Percentiles rank a stretch among this genome's conserved stretches.
These are phyloP conservation scores for Steinernema khuongi DNA, from an alignment of 1,140 invertebrate species.

Conservation along the genomic window DNA sequence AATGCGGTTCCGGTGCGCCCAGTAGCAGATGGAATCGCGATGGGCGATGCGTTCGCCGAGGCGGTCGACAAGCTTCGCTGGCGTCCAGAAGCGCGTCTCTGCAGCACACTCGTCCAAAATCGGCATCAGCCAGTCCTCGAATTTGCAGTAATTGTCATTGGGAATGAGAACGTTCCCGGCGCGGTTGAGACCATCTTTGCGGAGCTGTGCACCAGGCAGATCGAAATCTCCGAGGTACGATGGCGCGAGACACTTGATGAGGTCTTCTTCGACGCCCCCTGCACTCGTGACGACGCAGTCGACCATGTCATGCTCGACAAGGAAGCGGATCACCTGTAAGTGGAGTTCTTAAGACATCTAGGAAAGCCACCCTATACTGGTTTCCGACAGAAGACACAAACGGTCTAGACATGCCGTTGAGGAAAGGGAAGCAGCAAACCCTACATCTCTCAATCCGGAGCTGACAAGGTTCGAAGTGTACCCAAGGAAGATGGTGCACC, in stretches of 20 bases:
- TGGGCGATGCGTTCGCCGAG: conserved; percentile 86
- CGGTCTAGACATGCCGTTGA: too few relatives aligned
- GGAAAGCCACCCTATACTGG: background rate
- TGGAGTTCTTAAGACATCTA: background rate
- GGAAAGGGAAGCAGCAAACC: conserved; percentile 60
- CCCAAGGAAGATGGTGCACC: conserved; percentile 93
- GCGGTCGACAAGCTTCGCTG: conserved; percentile 60
- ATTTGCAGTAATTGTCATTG: conserved; percentile 95
- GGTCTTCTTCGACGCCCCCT: conserved; percentile 95
- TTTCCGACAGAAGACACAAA: conserved; percentile 29
- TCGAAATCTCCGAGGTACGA: conserved; percentile 87
- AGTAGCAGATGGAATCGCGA: conserved; percentile 88
- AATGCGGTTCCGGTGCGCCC: conserved; percentile 94
- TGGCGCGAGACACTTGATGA: conserved; percentile 94
- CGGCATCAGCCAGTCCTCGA: conserved; percentile 97
- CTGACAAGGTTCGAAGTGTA: conserved; percentile 98
- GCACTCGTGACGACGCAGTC: conserved; percentile 96
- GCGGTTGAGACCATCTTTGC: conserved; percentile 85
- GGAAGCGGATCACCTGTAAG: conserved; percentile 64
- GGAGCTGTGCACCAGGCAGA: conserved; percentile 65
- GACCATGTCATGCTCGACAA: conserved; percentile 83
- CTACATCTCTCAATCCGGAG: conserved; percentile 82
- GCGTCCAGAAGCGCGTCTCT: conserved; percentile 80
- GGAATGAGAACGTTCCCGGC: conserved; percentile 96
- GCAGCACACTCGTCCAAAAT: conserved; percentile 81